Conservation (phyloP, 53 echinoderm and acorn worm species). For the Crossaster papposus region DNA sequence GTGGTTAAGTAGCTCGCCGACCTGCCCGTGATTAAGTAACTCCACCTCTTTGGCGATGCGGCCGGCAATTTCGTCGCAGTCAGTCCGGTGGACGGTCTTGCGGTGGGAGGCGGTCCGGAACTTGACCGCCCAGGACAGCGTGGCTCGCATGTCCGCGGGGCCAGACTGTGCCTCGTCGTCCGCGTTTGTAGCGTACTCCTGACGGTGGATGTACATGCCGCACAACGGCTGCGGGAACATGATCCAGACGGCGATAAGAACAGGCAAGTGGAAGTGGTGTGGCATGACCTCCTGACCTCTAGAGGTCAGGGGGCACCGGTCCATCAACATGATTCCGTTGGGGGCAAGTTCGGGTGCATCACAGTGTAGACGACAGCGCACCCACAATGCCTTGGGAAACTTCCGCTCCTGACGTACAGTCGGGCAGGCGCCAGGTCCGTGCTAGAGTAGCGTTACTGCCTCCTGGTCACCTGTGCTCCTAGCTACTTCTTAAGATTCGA, state of each 20-base stretch:
- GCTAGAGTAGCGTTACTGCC: neutral
- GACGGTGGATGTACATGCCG: constrained; percentile 21
- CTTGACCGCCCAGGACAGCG: constrained; percentile 94
- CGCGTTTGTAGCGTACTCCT: constrained; percentile 37
- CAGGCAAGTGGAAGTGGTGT: constrained; percentile 38
- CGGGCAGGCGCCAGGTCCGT: neutral
- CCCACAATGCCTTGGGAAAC: neutral
- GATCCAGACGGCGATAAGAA: constrained; percentile 56
- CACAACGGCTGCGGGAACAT: constrained; percentile 36
- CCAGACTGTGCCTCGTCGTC: constrained; percentile 15
- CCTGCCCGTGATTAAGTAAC: constrained; percentile 85
- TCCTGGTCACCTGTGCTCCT: neutral
- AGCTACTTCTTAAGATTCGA: neutral
- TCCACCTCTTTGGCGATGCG: constrained; percentile 70
- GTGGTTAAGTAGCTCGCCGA: constrained; percentile 85
- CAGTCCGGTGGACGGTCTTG: constrained; percentile 77
- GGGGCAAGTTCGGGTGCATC: neutral
- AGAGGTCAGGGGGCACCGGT: constrained; percentile 39
- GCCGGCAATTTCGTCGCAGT: constrained; percentile 72
- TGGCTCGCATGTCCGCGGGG: constrained; percentile 67
- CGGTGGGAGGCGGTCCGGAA: constrained; percentile 65
- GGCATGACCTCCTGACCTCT: constrained; percentile 13
- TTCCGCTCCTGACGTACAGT: neutral
- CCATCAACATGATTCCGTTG: constrained; percentile 9
- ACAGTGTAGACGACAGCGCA: neutral